Evolutionary conservation across 2,797 vertebrate species (phyloP).

Genomic region (Sebastes matsubarae): DNA sequence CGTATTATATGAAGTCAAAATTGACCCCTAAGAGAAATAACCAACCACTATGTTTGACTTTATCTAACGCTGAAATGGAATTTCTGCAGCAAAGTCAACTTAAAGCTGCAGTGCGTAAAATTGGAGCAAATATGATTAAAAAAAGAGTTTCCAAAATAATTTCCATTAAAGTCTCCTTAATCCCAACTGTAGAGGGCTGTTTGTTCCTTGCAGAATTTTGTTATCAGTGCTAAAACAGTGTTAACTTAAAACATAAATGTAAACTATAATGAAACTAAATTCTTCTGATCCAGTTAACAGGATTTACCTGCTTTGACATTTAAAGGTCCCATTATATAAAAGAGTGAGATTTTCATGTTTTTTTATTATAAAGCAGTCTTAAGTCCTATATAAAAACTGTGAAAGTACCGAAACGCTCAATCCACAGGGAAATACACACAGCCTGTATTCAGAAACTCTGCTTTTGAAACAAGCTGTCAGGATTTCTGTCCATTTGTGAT

Average conservation of each 20-base stretch:
- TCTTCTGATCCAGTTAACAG: neutral
- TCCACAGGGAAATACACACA: too few relatives aligned
- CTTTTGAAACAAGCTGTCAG: too few relatives aligned
- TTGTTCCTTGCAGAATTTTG: neutral
- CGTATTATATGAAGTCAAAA: neutral
- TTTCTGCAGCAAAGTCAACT: neutral
- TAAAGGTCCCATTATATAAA: too few relatives aligned
- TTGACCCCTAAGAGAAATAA: neutral
- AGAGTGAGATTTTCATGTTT: too few relatives aligned
- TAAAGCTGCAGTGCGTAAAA: neutral
- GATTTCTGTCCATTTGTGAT: too few relatives aligned
- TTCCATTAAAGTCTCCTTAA: neutral
- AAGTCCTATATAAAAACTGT: too few relatives aligned
- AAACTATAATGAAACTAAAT: neutral
- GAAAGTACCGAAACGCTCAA: too few relatives aligned
- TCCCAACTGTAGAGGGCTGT: neutral
- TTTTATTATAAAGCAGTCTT: too few relatives aligned
- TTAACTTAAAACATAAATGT: neutral
- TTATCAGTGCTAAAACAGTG: neutral
- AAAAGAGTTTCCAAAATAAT: neutral
- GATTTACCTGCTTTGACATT: neutral
- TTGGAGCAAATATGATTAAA: too few relatives aligned
- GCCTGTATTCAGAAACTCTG: too few relatives aligned
- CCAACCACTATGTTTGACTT: constrained; percentile 1
- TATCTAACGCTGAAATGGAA: neutral